These are phyloP conservation scores for Gadus macrocephalus DNA, from an alignment of 2,113 vertebrate species.

Conservation along the genomic window DNA sequence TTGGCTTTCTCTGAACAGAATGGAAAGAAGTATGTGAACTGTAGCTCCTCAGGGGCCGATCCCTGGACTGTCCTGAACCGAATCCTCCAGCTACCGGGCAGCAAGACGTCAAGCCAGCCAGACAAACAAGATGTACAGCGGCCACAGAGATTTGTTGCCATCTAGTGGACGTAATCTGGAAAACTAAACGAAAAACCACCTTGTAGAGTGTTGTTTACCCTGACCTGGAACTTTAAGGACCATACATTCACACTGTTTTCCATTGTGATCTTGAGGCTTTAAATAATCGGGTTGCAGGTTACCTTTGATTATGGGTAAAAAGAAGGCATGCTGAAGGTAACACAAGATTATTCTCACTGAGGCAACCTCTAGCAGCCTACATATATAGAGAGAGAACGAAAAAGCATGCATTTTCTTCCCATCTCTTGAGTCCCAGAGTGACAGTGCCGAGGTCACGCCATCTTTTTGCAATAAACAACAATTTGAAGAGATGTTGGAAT, in stretches of 20 bases:
- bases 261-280: too few relatives aligned
- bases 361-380: too few relatives aligned
- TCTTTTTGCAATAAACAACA: conserved; percentile 31
- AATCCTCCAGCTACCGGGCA: conserved; percentile 22
- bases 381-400: too few relatives aligned
- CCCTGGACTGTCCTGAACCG: conserved; percentile 17
- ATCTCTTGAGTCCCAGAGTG: conserved; percentile 32
- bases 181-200: not conserved
- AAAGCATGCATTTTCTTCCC: not conserved
- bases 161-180: conserved; percentile 53
- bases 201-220: too few relatives aligned
- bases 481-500: too few relatives aligned
- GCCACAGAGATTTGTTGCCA: conserved; percentile 57
- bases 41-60: conserved; percentile 19
- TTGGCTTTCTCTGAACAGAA: conserved; percentile 23
- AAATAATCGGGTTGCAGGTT: too few relatives aligned
- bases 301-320: too few relatives aligned
- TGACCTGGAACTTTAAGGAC: too few relatives aligned
- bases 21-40: not conserved
- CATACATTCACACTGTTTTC: too few relatives aligned
- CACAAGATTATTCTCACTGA: too few relatives aligned
- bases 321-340: too few relatives aligned
- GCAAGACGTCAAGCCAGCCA: conserved; percentile 13
- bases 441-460: conserved; percentile 35
- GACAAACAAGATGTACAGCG: conserved; percentile 3